phyloP scores from a whole-genome alignment of 1,140 invertebrate species.

The Drosophila subobscura region DNA sequence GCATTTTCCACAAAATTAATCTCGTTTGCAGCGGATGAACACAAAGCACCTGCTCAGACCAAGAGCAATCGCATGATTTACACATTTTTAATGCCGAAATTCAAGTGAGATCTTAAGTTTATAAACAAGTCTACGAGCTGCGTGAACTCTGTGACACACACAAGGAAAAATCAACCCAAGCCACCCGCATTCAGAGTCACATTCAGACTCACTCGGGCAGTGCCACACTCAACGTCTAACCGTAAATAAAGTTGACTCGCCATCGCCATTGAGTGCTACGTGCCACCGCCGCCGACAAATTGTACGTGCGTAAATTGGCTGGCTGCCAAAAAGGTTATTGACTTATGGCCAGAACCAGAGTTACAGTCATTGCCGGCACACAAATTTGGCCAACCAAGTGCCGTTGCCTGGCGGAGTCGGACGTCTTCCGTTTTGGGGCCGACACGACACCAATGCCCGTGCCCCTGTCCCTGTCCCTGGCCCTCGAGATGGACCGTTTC shows the following conservation, averaged over 20 bases:
- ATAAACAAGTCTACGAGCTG: slow-evolving; percentile 32
- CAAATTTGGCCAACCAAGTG: slow-evolving; percentile 59
- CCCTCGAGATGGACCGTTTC: slow-evolving; percentile 51
- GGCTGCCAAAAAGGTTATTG: slow-evolving; percentile 76
- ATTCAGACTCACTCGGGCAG: slow-evolving; percentile 11
- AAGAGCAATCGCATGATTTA: neutral
- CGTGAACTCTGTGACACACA: slow-evolving; percentile 26
- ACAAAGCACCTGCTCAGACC: too few relatives aligned
- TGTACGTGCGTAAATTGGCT: slow-evolving; percentile 76
- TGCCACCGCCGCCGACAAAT: slow-evolving; percentile 56
- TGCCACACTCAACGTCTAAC: slow-evolving; percentile 44
- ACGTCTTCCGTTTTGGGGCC: slow-evolving; percentile 41
- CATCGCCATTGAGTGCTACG: slow-evolving; percentile 36
- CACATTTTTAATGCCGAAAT: slow-evolving; percentile 13
- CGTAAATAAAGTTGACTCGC: slow-evolving; percentile 56
- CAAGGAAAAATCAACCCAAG: neutral
- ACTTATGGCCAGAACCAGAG: slow-evolving; percentile 60
- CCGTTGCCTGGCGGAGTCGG: slow-evolving; percentile 48
- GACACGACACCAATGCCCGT: slow-evolving; percentile 1
- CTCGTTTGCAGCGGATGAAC: too few relatives aligned
- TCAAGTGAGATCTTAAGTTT: slow-evolving; percentile 36
- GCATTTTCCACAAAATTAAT: too few relatives aligned
- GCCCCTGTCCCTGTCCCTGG: neutral
- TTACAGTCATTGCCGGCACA: slow-evolving; percentile 26
- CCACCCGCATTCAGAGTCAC: neutral